Conservation (phyloP, 2,888 invertebrate genomes). For the Pinctada fucata region DNA sequence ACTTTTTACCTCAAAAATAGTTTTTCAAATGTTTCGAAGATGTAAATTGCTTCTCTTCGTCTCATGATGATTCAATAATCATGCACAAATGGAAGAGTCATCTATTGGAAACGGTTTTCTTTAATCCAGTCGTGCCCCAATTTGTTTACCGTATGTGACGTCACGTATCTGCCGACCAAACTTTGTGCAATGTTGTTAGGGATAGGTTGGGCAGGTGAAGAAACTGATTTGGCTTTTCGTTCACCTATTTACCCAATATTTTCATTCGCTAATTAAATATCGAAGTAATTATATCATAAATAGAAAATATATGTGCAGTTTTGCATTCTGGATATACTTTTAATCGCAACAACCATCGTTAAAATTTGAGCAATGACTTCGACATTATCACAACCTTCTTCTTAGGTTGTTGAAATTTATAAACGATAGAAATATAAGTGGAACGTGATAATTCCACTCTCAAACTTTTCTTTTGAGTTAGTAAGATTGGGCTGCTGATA, state of each 20-base stretch:
- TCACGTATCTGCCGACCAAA: slow-evolving; percentile 7
- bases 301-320: not conserved
- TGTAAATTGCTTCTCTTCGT: not conserved
- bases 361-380: too few species aligned
- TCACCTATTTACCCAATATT: not conserved
- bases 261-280: not conserved
- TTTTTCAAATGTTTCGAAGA: not conserved
- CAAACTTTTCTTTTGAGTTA: slow-evolving; percentile 10
- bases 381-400: too few species aligned
- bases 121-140: too few species aligned
- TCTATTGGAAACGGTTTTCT: too few species aligned
- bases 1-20: not conserved
- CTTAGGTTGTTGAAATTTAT: too few species aligned
- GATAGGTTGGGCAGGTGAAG: not conserved
- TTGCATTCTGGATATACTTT: not conserved
- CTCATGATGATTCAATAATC: too few species aligned
- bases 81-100: too few species aligned
- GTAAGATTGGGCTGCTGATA: slow-evolving; percentile 15
- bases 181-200: not conserved
- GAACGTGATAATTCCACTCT: slow-evolving; percentile 46
- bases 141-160: not conserved
- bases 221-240: not conserved
- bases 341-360: not conserved
- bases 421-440: slow-evolving; percentile 23
- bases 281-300: not conserved